Conservation (phyloP, 1,140 invertebrate species). For the Sogatella furcifera region DNA sequence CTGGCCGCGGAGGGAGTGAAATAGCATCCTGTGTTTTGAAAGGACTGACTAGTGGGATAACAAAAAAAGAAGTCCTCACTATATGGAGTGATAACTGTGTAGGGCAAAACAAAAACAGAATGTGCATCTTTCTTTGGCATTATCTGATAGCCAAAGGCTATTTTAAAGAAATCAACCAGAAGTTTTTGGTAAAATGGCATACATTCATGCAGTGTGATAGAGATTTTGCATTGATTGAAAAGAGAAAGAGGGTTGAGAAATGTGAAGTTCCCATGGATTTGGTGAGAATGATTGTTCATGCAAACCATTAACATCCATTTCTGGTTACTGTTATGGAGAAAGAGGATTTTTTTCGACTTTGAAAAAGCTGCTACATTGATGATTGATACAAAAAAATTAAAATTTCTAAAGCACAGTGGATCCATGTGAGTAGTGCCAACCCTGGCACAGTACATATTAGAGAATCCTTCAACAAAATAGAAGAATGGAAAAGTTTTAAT, state of each 20-base stretch:
- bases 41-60: too few species aligned
- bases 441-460: neutral
- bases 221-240: constrained; percentile 14
- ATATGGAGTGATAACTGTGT: constrained; percentile 8
- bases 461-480: constrained; percentile 11
- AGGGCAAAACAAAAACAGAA: neutral
- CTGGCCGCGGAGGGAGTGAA: too few species aligned
- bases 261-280: constrained; percentile 13
- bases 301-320: constrained; percentile 8
- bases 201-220: constrained; percentile 5
- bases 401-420: constrained; percentile 10
- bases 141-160: neutral
- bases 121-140: neutral
- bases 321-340: constrained; percentile 7
- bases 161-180: constrained; percentile 4
- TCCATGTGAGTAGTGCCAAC: constrained; percentile 8
- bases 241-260: constrained; percentile 9
- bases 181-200: constrained; percentile 1
- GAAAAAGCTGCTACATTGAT: constrained; percentile 1
- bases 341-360: constrained; percentile 12
- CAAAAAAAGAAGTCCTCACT: constrained; percentile 1
- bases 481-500: constrained; percentile 6
- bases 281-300: constrained; percentile 7
- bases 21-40: too few species aligned
- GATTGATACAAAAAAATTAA: constrained; percentile 8